Conservation (phyloP, 2,113 vertebrate species). For the Clarias batrachus region DNA sequence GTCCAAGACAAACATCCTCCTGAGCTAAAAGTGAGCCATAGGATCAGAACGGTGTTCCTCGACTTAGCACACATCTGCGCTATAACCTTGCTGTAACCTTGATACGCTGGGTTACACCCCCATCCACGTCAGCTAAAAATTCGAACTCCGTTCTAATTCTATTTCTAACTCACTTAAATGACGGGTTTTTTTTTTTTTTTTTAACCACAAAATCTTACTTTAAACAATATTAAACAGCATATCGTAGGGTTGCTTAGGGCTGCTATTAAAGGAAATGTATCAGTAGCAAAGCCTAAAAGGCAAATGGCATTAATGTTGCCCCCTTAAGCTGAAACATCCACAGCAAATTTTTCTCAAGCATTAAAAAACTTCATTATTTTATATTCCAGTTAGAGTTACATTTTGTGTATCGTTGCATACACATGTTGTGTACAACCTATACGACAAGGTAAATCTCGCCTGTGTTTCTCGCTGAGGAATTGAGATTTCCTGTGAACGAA, state of each 20-base stretch:
- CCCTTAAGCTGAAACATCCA: neutral
- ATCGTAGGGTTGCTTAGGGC: neutral
- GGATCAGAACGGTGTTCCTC: conserved; percentile 27
- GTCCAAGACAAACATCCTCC: conserved; percentile 48
- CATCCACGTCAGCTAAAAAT: too few relatives aligned
- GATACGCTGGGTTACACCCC: too few relatives aligned
- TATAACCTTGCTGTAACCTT: neutral
- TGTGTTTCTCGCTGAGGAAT: neutral
- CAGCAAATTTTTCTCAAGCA: neutral
- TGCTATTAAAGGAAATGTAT: neutral
- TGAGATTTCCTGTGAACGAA: too few relatives aligned
- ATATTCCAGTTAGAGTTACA: neutral
- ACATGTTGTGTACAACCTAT: neutral
- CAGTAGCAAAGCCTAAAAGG: neutral
- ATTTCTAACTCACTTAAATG: too few relatives aligned
- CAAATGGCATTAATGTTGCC: neutral
- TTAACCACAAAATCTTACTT: neutral
- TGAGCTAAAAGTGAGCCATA: conserved; percentile 5
- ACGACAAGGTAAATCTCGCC: neutral
- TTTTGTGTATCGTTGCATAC: neutral
- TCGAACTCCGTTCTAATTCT: too few relatives aligned
- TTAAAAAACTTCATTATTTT: too few relatives aligned
- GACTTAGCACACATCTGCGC: conserved; percentile 6
- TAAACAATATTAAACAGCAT: neutral
- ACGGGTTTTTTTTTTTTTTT: neutral